phyloP scores from a whole-genome alignment of 2,888 invertebrate species.

The Sialis lutaria region DNA sequence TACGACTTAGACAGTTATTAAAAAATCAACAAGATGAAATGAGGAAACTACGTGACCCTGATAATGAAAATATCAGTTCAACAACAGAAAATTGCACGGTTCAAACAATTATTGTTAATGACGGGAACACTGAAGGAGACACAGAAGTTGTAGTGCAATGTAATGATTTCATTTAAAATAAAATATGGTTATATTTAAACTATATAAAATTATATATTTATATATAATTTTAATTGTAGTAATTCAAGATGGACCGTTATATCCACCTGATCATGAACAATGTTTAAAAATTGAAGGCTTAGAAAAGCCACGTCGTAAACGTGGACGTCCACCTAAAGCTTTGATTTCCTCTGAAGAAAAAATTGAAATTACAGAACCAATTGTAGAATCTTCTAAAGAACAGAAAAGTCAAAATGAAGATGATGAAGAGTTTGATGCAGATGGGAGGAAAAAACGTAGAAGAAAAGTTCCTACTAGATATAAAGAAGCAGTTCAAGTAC shows the following conservation, averaged over 20 bases:
- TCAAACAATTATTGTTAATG: conserved; percentile 13
- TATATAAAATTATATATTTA: no score
- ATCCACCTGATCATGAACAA: conserved; percentile 45
- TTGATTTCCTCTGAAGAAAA: conserved; percentile 19
- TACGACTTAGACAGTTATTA: conserved; percentile 31
- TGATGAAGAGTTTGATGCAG: conserved; percentile 23
- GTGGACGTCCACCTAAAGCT: conserved; percentile 50
- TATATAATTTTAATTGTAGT: conserved; percentile 25
- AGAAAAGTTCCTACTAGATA: conserved; percentile 47
- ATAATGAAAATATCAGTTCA: conserved; percentile 19
- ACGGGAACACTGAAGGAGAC: conserved; percentile 15
- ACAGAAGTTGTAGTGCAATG: conserved; percentile 33
- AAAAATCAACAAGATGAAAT: conserved; percentile 26
- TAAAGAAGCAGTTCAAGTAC: conserved; percentile 41
- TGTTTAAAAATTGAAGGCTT: conserved; percentile 44
- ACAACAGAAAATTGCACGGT: conserved; percentile 20
- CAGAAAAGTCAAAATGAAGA: conserved; percentile 8
- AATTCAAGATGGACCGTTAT: conserved; percentile 40
- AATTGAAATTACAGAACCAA: conserved; percentile 11
- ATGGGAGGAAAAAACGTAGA: conserved; percentile 34
- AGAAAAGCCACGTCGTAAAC: conserved; percentile 45
- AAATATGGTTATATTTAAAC: no score
- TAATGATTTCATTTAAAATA: conserved; percentile 14
- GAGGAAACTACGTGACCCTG: conserved; percentile 15
- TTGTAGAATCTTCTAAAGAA: conserved; percentile 14